Conservation (phyloP, 2,113 vertebrate genomes). For the Chlorodrepanis virens region DNA sequence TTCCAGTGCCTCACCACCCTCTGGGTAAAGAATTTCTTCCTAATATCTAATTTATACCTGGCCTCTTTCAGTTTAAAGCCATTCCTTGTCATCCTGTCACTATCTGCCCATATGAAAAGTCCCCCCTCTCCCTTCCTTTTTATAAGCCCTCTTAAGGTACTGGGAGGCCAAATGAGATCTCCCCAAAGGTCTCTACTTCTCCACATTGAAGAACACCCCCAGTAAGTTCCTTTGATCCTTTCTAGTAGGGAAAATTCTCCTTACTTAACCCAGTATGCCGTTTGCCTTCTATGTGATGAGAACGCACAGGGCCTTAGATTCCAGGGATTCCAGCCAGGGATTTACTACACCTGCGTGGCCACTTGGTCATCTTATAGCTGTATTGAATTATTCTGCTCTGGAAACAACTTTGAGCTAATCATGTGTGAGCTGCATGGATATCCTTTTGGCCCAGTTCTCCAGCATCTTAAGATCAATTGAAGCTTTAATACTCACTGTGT, state of each 20-base stretch:
- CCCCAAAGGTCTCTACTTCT: neutral
- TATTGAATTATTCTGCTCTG: neutral
- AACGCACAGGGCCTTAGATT: neutral
- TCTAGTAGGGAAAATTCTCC: neutral
- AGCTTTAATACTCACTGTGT: neutral
- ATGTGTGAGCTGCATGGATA: neutral
- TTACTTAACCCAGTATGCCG: neutral
- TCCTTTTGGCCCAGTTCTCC: neutral
- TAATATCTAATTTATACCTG: neutral
- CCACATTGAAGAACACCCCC: neutral
- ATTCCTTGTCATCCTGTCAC: accelerated
- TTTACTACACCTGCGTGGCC: neutral
- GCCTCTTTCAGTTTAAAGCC: neutral
- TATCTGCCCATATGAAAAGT: neutral
- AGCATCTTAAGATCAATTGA: neutral
- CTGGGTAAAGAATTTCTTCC: neutral
- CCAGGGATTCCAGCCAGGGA: neutral
- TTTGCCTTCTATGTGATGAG: neutral
- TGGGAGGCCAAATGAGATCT: neutral
- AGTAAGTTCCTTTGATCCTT: neutral
- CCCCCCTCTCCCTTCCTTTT: neutral
- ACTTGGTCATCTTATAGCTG: neutral
- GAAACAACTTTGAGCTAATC: neutral
- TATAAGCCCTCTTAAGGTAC: neutral
- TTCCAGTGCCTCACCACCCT: neutral